Base-by-base conservation (phyloP, 2,888 invertebrate genomes). In the Chrysopilus asiliformis region DNA sequence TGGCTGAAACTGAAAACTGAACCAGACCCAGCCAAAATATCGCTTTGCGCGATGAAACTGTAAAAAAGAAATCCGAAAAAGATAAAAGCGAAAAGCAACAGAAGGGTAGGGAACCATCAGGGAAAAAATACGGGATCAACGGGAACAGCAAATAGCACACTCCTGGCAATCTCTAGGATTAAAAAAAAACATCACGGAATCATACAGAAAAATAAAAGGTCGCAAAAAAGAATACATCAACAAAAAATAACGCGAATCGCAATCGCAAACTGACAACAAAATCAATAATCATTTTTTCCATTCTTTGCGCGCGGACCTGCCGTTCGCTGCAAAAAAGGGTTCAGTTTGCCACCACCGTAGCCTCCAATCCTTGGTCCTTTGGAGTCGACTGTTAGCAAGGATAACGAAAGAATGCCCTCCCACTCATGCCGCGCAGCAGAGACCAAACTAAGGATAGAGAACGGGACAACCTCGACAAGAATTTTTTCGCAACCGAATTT, bases 241-340 rank as follows among this genome's bases (percentile, higher is more conserved):
- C n/a, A n/a, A n/a, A 12, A 24, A 33, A 36, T 40, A 36, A 43
- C 43, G 43, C 43, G 43, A 43, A 40, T 43, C 43, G 43, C 43
- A 43, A 43, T 43, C 43, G 40, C 43, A 38, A 43, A 40, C 42
- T 45, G 43, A 45, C 42, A 42, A 43, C 40, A 43, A 44, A 44
- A 43, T 44, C 44, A 41, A 46, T 44, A 44, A 46, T 39, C 44
- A 44, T 46, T 43, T 41, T 43, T 43, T 43, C 40, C 32, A 41
- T 41, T 41, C 40, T 43, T 40, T 37, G 33, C 36, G 40, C 34
- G 31, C 30, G 36, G 31, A 27, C 34, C 25, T 26, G 28, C 12
- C 32, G 9, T 28, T 32, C 25, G 12, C 9, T 8, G 13, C 32
- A 18, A 12, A 4, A 17, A 22, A 19, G 9, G 15, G 15, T 12